Conservation (phyloP, 2,888 invertebrate genomes). For the Chloromyia formosa region DNA sequence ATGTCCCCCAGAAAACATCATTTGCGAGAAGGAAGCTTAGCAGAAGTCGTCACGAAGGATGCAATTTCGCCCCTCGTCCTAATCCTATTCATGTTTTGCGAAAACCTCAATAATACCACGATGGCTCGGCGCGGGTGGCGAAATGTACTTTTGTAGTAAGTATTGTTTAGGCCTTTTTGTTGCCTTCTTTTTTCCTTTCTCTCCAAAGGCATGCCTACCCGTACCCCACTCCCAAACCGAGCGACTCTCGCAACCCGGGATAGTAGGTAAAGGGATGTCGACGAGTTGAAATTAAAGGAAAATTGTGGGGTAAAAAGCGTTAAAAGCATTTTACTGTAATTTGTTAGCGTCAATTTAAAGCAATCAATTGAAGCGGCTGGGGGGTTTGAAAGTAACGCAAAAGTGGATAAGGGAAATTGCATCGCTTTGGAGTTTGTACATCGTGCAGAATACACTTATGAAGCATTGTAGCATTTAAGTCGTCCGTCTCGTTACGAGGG, state of each 20-base stretch:
- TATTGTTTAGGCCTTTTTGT: background rate
- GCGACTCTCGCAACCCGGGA: too few relatives aligned
- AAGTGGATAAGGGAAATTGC: background rate
- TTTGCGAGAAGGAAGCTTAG: background rate
- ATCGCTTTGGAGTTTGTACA: slow-evolving; percentile 7
- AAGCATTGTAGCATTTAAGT: background rate
- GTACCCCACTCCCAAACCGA: too few relatives aligned
- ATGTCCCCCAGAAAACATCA: background rate
- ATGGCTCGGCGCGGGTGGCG: too few relatives aligned
- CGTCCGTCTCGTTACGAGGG: background rate
- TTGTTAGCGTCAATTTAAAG: slow-evolving; percentile 44
- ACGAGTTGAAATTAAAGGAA: slow-evolving; percentile 15
- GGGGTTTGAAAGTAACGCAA: too few relatives aligned
- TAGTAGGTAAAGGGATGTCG: slow-evolving; percentile 6
- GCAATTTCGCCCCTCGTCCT: background rate
- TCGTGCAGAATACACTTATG: background rate
- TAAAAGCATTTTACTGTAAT: slow-evolving; percentile 46
- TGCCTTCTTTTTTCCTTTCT: background rate
- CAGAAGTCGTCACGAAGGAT: background rate
- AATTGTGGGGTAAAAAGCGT: slow-evolving; percentile 20
- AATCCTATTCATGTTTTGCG: background rate
- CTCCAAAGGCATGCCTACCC: slow-evolving; percentile 24
- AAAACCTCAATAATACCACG: background rate
- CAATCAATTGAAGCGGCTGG: slow-evolving; percentile 32
- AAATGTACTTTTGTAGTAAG: background rate